Evolutionary conservation across 2,888 invertebrate species (phyloP).

Genomic region (Agriopis aurantiaria): DNA sequence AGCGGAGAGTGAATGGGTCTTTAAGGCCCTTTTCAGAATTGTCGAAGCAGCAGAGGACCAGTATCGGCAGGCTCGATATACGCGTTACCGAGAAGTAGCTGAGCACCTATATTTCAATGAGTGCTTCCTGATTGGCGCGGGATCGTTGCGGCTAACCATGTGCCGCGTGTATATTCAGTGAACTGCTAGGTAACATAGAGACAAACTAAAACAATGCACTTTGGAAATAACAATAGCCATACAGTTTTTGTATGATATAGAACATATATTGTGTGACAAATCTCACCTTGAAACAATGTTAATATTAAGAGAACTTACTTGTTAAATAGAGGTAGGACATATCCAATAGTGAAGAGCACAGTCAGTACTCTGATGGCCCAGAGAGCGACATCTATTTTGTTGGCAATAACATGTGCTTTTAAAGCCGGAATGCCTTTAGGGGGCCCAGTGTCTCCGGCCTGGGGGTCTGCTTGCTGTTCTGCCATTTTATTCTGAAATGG

Average conservation of each 20-base stretch:
- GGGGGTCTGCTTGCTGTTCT: slow-evolving; percentile 60
- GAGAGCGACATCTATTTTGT: slow-evolving; percentile 95
- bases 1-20: no score
- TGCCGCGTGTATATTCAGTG: no score
- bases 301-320: slow-evolving; percentile 87
- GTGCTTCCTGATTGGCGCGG: no score
- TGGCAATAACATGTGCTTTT: slow-evolving; percentile 90
- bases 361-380: slow-evolving; percentile 95
- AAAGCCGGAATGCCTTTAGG: slow-evolving; percentile 88
- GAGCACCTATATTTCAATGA: no score
- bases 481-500: slow-evolving; percentile 66
- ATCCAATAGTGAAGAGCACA: slow-evolving; percentile 93
- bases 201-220: no score
- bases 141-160: no score
- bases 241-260: not conserved
- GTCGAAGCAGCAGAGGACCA: no score
- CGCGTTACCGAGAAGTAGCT: no score
- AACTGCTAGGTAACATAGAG: no score
- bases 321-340: slow-evolving; percentile 94
- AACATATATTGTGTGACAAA: not conserved
- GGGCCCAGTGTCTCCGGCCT: slow-evolving; percentile 75
- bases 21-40: no score
- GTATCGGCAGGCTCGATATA: no score
- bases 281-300: not conserved
- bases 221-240: not conserved